Percentiles rank a stretch among this genome's conserved stretches.
Evolutionary conservation across 2,888 invertebrate species (phyloP).

Genomic region (Lasioglossum calceatum): DNA sequence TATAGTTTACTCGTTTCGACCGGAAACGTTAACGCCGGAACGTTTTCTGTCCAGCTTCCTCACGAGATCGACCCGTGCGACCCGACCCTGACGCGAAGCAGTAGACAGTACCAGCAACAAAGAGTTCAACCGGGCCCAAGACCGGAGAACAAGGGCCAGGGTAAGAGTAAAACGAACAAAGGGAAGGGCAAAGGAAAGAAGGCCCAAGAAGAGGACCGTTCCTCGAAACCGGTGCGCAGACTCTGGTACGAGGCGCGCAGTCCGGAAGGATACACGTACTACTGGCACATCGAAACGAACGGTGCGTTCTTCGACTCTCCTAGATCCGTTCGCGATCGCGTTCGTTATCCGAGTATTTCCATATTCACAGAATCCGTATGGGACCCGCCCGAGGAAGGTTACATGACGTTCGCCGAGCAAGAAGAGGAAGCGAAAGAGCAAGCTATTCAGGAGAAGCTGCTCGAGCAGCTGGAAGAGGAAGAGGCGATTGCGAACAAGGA

Average conservation of each 20-base stretch:
- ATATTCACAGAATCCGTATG: slow-evolving; percentile 89
- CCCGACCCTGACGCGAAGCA: slow-evolving; percentile 64
- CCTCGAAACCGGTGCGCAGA: slow-evolving; percentile 75
- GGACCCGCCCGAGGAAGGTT: slow-evolving; percentile 91
- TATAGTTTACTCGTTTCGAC: neutral
- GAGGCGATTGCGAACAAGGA: slow-evolving; percentile 84
- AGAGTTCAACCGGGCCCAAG: slow-evolving; percentile 46
- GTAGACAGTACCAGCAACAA: slow-evolving; percentile 35
- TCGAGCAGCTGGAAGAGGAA: slow-evolving; percentile 85
- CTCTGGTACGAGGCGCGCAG: slow-evolving; percentile 93
- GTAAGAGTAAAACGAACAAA: slow-evolving; percentile 72
- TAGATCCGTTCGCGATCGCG: neutral
- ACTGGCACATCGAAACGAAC: slow-evolving; percentile 94
- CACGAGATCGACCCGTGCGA: slow-evolving; percentile 79
- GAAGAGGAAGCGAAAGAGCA: slow-evolving; percentile 85
- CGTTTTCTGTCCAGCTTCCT: slow-evolving; percentile 63
- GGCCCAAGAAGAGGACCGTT: slow-evolving; percentile 66
- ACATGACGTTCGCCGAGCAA: slow-evolving; percentile 88
- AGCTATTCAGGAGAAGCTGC: slow-evolving; percentile 84
- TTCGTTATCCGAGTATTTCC: neutral
- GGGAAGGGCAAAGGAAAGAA: slow-evolving; percentile 80
- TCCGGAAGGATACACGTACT: slow-evolving; percentile 92
- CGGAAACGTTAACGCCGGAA: neutral
- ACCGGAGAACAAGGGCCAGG: slow-evolving; percentile 74
- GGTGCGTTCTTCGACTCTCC: slow-evolving; percentile 85